phyloP scores from a whole-genome alignment of 2,888 invertebrate species.

The Caenorhabditis drosophilae region DNA sequence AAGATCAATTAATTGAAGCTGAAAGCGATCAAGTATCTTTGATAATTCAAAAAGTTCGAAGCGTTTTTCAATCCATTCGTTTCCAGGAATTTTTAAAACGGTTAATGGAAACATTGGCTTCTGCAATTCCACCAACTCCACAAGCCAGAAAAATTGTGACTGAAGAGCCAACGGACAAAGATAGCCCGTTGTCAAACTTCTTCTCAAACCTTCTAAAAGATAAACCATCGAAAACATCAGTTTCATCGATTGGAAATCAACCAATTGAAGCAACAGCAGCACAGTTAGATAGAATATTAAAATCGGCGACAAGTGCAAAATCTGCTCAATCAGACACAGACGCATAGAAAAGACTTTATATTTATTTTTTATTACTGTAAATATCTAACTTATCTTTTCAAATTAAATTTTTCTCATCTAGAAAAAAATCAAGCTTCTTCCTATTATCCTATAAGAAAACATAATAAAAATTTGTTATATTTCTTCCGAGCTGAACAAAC shows the following conservation, averaged over 20 bases:
- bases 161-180: conserved; percentile 47
- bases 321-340: conserved; percentile 18
- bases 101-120: conserved; percentile 17
- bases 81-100: conserved; percentile 45
- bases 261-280: conserved; percentile 28
- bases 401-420: too few relatives aligned
- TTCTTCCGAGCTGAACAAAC: too few relatives aligned
- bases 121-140: conserved; percentile 8
- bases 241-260: conserved; percentile 12
- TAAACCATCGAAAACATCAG: conserved; percentile 8
- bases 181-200: conserved; percentile 64
- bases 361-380: background rate
- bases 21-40: conserved; percentile 56
- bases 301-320: conserved; percentile 22
- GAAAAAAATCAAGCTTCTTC: too few relatives aligned
- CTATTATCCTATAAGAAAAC: too few relatives aligned
- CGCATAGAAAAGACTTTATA: conserved; percentile 7
- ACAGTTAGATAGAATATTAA: conserved; percentile 42
- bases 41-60: conserved; percentile 9
- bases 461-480: too few relatives aligned
- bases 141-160: conserved; percentile 16
- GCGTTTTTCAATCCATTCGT: too few relatives aligned
- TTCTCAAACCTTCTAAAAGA: conserved; percentile 64
- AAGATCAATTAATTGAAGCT: conserved; percentile 51
- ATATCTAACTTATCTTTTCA: too few relatives aligned